phyloP scores from a whole-genome alignment of 2,113 vertebrate species.

The Pangasianodon gigas region DNA sequence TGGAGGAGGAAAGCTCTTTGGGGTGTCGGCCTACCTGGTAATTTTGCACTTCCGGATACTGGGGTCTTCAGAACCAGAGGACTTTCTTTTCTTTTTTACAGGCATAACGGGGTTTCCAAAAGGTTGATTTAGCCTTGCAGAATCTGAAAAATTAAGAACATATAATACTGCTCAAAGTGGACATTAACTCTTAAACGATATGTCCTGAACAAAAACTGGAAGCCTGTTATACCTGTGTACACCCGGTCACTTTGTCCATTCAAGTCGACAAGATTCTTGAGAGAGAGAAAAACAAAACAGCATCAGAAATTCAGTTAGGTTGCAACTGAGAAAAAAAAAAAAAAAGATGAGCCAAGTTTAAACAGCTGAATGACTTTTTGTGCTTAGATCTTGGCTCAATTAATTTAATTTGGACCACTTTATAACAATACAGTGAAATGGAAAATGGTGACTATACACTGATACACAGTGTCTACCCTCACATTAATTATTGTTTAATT shows the following conservation, averaged over 20 bases:
- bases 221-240: conserved; percentile 62
- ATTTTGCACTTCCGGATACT: conserved; percentile 86
- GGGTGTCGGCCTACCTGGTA: conserved; percentile 73
- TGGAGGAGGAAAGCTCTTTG: background rate
- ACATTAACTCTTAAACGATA: background rate
- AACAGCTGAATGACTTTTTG: background rate
- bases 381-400: background rate
- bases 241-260: conserved; percentile 70
- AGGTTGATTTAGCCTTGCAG: conserved; percentile 58
- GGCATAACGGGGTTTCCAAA: conserved; percentile 78
- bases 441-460: background rate
- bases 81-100: conserved; percentile 93
- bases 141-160: conserved; percentile 40
- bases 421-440: background rate
- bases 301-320: background rate
- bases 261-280: conserved; percentile 66
- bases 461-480: background rate
- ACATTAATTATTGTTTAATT: background rate
- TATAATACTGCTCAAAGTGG: background rate
- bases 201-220: background rate
- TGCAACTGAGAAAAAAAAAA: background rate
- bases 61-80: conserved; percentile 79
- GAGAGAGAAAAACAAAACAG: background rate
- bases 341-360: background rate
- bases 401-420: background rate